These are phyloP conservation scores for Lichenostomus cassidix DNA, from an alignment of 2,113 vertebrate species.

Conservation along the genomic window DNA sequence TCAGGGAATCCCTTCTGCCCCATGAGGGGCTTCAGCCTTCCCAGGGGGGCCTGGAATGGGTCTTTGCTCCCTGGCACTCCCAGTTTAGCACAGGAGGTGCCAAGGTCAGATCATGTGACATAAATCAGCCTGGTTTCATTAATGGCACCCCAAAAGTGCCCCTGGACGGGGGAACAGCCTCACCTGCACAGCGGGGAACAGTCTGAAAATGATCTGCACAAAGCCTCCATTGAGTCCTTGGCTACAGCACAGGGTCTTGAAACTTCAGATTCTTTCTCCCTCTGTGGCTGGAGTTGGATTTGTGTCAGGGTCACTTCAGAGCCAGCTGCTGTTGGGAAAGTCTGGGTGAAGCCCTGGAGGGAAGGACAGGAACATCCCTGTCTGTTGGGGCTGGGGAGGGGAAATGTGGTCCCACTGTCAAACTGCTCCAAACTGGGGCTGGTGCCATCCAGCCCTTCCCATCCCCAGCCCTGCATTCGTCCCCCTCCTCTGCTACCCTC, in stretches of 20 bases:
- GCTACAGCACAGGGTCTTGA: neutral
- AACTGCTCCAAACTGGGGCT: neutral
- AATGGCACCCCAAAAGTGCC: neutral
- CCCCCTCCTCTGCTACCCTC: neutral
- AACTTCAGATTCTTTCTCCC: neutral
- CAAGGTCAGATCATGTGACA: neutral
- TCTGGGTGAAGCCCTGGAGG: neutral
- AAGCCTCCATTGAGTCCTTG: neutral
- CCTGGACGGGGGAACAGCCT: neutral
- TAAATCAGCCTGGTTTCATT: neutral
- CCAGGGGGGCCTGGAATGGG: neutral
- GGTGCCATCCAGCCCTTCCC: neutral
- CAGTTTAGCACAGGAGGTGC: neutral
- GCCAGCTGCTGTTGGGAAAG: neutral
- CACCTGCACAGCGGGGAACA: neutral
- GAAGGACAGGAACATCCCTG: neutral
- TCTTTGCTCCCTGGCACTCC: neutral
- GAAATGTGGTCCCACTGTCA: neutral
- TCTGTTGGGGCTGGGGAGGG: accelerated
- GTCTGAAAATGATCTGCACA: neutral
- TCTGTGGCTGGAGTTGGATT: neutral
- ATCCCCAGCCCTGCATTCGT: neutral
- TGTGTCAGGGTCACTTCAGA: neutral
- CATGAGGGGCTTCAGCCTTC: neutral
- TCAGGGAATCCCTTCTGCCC: neutral